These are phyloP conservation scores for Philantomba maxwellii DNA, from an alignment of 2,113 vertebrate genomes.

Conservation along the genomic window DNA sequence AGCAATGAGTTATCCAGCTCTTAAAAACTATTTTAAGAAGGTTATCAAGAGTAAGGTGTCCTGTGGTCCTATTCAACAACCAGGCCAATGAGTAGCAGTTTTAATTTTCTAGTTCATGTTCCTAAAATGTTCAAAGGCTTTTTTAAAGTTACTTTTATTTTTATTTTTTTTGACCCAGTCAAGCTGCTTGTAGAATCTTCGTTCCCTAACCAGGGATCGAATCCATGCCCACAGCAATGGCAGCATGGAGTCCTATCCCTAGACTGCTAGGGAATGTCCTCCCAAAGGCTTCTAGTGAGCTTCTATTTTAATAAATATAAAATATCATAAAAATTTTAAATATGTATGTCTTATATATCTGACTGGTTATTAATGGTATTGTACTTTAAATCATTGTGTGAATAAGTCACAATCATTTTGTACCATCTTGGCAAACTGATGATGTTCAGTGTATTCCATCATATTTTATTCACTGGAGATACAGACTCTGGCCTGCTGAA, in stretches of 20 bases:
- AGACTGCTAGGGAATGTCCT: background rate
- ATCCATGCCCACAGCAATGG: background rate
- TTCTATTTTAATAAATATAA: background rate
- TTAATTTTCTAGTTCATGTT: background rate
- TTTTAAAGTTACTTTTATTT: background rate
- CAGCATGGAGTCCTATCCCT: background rate
- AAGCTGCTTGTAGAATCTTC: background rate
- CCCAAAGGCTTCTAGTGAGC: background rate
- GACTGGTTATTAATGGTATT: background rate
- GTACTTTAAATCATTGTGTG: background rate
- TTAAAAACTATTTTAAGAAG: background rate
- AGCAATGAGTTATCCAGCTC: no score
- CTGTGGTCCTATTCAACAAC: background rate
- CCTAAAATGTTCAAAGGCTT: background rate
- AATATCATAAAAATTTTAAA: background rate
- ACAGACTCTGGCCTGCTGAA: background rate
- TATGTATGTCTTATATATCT: background rate
- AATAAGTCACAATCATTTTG: background rate
- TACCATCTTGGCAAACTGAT: background rate
- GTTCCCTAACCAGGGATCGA: background rate
- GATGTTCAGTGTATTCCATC: background rate
- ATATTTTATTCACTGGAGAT: background rate
- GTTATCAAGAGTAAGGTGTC: background rate
- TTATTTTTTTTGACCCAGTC: background rate
- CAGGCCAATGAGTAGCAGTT: background rate